Evolutionary conservation across 2,888 invertebrate species (phyloP), one percentile per base, ranked within the genome.

Genomic region (Rhodophaea formosa): DNA sequence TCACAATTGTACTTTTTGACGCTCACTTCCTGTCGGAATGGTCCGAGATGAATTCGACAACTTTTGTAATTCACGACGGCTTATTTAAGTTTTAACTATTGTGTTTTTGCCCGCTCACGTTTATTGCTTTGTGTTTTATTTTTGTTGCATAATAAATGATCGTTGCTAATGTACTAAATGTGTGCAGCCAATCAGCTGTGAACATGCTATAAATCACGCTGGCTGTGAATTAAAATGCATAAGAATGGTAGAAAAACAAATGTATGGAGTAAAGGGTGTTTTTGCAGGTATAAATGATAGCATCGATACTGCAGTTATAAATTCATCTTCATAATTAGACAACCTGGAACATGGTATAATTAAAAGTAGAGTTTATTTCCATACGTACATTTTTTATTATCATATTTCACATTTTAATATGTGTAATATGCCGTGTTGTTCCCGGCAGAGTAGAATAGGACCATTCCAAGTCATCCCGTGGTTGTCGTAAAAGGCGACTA

Each of bases 11-110:
- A 58, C 59, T 63, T 71, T 70, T 68, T 64, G n/a, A 63, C 60
- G 57, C 60, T 64, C 68, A 77, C 76, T 82, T 86, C 83, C 82
- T 79, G 79, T 73, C 65, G 68, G 62, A 65, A 64, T 60, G 66
- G 67, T 58, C 56, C 52, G 57, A 55, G 53, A 59, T 57, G 53
- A 55, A 57, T 59, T 60, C 52, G 45, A 35, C 46, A 54, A 32
- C 35, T 56, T 52, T 56, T 61, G 39, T 56, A 39, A 54, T 55
- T 59, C 43, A 59, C 54, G 53, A 58, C 32, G 42, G n/a, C 10
- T 42, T 42, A 23, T 53, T 42, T 17, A 32, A 44, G 30, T 45
- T 29, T 42, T 43, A 44, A 16, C 46, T 46, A 12, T 51, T 51
- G 15, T 35, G n/a, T 54, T 29, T n/a, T 29, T 54, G 30, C 10